These are phyloP conservation scores for Polyploca ridens DNA, from an alignment of 2,888 invertebrate genomes.

Conservation along the genomic window DNA sequence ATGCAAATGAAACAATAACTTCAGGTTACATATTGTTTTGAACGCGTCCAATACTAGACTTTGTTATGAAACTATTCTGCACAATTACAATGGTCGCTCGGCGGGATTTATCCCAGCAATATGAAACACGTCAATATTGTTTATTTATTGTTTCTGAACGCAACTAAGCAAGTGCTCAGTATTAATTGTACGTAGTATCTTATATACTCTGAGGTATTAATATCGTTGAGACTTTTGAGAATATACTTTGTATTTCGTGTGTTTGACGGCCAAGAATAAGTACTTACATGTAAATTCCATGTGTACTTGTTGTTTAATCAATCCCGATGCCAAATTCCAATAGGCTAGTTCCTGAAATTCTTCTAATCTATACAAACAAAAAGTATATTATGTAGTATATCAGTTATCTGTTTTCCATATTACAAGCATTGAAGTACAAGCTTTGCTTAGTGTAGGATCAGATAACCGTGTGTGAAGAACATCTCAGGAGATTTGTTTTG, in stretches of 20 bases:
- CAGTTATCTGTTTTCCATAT: too few species aligned
- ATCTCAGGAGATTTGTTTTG: too few species aligned
- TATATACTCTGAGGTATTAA: too few species aligned
- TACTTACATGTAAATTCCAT: neutral
- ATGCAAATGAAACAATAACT: neutral
- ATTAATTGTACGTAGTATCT: too few species aligned
- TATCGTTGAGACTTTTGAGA: neutral
- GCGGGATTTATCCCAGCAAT: neutral
- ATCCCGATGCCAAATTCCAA: too few species aligned
- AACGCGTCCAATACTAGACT: constrained; percentile 1
- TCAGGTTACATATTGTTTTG: neutral
- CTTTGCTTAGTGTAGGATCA: too few species aligned
- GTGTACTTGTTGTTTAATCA: too few species aligned
- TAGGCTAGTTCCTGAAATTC: too few species aligned
- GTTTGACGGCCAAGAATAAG: neutral
- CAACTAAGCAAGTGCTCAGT: neutral
- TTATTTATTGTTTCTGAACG: neutral
- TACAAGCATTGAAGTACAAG: too few species aligned
- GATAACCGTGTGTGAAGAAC: too few species aligned
- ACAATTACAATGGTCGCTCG: neutral
- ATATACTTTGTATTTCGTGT: neutral
- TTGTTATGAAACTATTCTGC: neutral
- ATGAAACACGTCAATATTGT: neutral
- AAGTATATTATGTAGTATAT: too few species aligned
- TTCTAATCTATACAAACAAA: too few species aligned